These are phyloP conservation scores for Bombus terrestris DNA, from an alignment of 1,140 invertebrate genomes.

Conservation along the genomic window DNA sequence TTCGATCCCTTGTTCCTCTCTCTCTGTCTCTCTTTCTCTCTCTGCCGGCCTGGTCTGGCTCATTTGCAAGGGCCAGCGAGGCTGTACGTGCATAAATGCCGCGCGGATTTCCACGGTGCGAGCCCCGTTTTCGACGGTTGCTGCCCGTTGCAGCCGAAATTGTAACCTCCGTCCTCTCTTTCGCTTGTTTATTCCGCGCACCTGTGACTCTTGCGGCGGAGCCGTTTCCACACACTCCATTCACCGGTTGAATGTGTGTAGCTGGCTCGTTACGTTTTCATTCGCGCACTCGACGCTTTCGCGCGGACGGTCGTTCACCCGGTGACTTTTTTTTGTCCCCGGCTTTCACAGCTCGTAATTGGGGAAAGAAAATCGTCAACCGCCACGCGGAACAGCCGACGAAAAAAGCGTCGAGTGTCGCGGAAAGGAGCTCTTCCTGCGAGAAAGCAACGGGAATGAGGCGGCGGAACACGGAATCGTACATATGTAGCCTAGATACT, in stretches of 20 bases:
- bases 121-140: not conserved
- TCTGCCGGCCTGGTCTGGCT: not conserved
- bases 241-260: not conserved
- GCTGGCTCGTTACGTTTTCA: constrained; percentile 45
- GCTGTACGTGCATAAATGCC: constrained; percentile 1
- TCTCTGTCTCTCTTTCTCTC: not conserved
- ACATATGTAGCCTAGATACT: not conserved
- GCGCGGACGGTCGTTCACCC: constrained; percentile 46
- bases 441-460: too few species aligned
- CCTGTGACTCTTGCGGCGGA: constrained; percentile 30
- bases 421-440: too few species aligned
- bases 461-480: not conserved
- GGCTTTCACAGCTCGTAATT: constrained; percentile 36
- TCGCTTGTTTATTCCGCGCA: constrained; percentile 25
- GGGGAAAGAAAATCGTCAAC: constrained; percentile 28
- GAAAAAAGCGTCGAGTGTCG: not conserved
- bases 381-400: not conserved
- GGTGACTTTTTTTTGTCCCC: constrained; percentile 1
- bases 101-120: not conserved
- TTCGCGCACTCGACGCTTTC: constrained; percentile 11
- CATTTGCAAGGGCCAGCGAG: not conserved
- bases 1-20: not conserved
- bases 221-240: not conserved
- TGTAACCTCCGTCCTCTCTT: not conserved
- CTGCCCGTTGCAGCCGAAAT: constrained; percentile 1